These are phyloP conservation scores for Drosophila pseudoananassae DNA, from an alignment of 1,140 invertebrate species.

Conservation along the genomic window DNA sequence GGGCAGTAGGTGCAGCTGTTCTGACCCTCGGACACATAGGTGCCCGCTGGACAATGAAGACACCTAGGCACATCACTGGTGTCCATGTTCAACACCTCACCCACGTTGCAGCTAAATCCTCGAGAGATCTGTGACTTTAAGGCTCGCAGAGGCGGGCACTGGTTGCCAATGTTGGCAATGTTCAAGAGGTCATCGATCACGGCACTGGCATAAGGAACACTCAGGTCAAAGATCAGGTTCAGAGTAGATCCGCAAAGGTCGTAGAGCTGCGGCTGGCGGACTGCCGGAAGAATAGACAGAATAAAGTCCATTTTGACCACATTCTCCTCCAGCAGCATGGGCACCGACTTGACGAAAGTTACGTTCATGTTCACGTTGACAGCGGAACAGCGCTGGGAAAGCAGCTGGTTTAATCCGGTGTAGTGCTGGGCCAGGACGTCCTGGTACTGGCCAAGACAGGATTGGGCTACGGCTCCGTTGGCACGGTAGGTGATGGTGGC, in stretches of 20 bases:
- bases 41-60: conserved; percentile 97
- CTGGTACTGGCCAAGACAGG: conserved; percentile 94
- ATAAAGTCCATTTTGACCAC: conserved; percentile 95
- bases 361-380: conserved; percentile 98
- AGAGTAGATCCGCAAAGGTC: conserved; percentile 97
- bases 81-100: conserved; percentile 96
- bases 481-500: conserved; percentile 95
- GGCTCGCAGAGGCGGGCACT: conserved; percentile 95
- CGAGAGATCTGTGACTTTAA: conserved; percentile 92
- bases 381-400: conserved; percentile 96
- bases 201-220: conserved; percentile 95
- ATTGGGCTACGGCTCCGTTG: conserved; percentile 92
- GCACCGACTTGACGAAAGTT: conserved; percentile 92
- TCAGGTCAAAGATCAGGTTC: conserved; percentile 96
- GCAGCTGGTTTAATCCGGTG: conserved; percentile 90
- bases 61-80: conserved; percentile 96
- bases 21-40: conserved; percentile 94
- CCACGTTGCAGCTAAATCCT: conserved; percentile 96
- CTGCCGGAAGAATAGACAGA: conserved; percentile 93
- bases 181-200: conserved; percentile 95
- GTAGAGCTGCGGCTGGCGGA: conserved; percentile 95
- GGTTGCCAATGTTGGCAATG: conserved; percentile 94
- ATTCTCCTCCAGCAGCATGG: conserved; percentile 92
- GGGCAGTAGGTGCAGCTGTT: conserved; percentile 95
- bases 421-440: conserved; percentile 93